Evolutionary conservation across 2,113 vertebrate genomes (phyloP).

Genomic region (Limnothrissa miodon): DNA sequence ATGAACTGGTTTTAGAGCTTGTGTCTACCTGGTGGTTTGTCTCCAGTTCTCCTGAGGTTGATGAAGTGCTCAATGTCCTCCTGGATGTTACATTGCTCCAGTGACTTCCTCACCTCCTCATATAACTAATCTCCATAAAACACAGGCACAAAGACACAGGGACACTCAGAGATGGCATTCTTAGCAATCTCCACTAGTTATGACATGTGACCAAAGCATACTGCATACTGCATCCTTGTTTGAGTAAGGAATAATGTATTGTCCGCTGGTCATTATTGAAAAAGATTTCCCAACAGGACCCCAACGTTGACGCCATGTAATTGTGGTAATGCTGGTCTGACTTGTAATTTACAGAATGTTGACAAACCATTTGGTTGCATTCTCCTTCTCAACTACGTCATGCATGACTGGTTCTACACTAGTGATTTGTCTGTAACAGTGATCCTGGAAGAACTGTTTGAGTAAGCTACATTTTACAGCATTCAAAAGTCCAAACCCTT

Average conservation of each 20-base stretch:
- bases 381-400: not conserved
- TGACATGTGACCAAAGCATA: not conserved
- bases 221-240: not conserved
- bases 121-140: constrained; percentile 72
- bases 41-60: constrained; percentile 80
- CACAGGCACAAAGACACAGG: constrained; percentile 18
- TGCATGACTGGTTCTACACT: not conserved
- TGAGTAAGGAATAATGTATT: too few species aligned
- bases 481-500: too few species aligned
- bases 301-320: too few species aligned
- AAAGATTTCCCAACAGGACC: too few species aligned
- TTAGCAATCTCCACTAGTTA: not conserved
- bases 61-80: constrained; percentile 90
- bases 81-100: constrained; percentile 87
- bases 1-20: not conserved
- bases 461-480: too few species aligned
- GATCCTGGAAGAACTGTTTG: not conserved
- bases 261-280: too few species aligned
- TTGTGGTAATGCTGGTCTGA: not conserved
- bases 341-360: not conserved
- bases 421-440: not conserved
- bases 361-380: not conserved
- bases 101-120: constrained; percentile 87
- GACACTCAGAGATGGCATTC: not conserved
- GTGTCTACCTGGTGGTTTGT: constrained; percentile 79